Evolutionary conservation across 2,113 vertebrate genomes (phyloP).

Genomic region (Lampris megalopsis): DNA sequence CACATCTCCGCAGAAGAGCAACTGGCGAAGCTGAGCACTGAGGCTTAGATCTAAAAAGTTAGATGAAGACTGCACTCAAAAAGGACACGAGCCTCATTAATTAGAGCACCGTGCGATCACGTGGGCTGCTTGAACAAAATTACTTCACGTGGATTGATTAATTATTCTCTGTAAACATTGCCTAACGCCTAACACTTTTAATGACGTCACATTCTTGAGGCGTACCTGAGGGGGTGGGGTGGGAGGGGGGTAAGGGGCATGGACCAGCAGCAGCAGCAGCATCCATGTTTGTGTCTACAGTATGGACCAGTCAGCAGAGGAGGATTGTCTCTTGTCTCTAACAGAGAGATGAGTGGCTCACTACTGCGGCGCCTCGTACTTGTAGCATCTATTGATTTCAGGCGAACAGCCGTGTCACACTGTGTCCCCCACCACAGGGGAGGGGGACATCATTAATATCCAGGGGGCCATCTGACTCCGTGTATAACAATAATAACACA

Average conservation of each 20-base stretch:
- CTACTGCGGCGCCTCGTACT: not conserved
- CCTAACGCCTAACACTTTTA: too few species aligned
- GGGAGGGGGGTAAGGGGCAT: not conserved
- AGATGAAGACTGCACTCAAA: too few species aligned
- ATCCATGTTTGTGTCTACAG: not conserved
- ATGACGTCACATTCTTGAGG: too few species aligned
- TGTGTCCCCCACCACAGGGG: too few species aligned
- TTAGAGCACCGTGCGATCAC: too few species aligned
- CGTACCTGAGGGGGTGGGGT: not conserved
- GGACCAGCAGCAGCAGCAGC: not conserved
- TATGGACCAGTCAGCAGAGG: not conserved
- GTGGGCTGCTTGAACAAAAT: too few species aligned
- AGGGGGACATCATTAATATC: not conserved
- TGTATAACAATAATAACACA: too few species aligned
- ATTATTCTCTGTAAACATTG: not conserved
- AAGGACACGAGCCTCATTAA: too few species aligned
- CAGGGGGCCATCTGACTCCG: not conserved
- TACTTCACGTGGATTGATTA: too few species aligned
- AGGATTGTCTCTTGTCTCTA: not conserved
- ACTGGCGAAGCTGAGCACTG: too few species aligned
- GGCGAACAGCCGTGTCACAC: not conserved
- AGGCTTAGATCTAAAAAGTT: too few species aligned
- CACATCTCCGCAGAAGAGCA: too few species aligned
- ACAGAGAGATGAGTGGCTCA: not conserved
- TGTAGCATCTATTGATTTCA: slow-evolving; percentile 1